These are phyloP conservation scores for Pseudeuparius sepicola DNA, from an alignment of 2,888 invertebrate genomes.

Conservation along the genomic window DNA sequence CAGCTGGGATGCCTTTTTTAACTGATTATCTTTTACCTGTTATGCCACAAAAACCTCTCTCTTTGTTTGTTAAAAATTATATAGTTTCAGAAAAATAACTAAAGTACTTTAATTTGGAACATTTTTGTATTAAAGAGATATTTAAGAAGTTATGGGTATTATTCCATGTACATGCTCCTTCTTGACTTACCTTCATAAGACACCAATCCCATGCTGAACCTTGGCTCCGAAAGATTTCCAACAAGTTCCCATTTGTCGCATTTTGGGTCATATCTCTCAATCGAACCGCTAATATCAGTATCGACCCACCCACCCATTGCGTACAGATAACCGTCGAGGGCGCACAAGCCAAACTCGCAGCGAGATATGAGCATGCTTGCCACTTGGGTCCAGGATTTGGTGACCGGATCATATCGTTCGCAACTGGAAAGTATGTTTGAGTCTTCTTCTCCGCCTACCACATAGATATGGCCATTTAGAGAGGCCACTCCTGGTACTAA, in stretches of 20 bases:
- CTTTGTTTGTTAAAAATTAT: too few relatives aligned
- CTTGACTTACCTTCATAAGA: slow-evolving; percentile 73
- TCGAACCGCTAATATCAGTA: slow-evolving; percentile 78
- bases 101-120: too few relatives aligned
- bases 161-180: too few relatives aligned
- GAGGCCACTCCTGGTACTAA: slow-evolving; percentile 79
- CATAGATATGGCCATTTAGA: slow-evolving; percentile 76
- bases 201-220: slow-evolving; percentile 88
- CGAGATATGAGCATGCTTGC: slow-evolving; percentile 72
- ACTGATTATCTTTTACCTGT: too few relatives aligned
- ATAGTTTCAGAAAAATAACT: too few relatives aligned
- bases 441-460: slow-evolving; percentile 85
- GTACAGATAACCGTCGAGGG: slow-evolving; percentile 70
- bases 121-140: too few relatives aligned
- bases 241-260: slow-evolving; percentile 67
- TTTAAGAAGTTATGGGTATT: too few relatives aligned
- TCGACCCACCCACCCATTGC: slow-evolving; percentile 93
- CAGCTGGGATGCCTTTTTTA: too few relatives aligned
- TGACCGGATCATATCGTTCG: slow-evolving; percentile 64
- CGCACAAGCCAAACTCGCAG: slow-evolving; percentile 83
- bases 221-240: slow-evolving; percentile 71
- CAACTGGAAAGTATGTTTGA: slow-evolving; percentile 82
- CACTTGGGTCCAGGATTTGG: slow-evolving; percentile 33
- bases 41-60: too few relatives aligned
- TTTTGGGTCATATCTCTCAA: slow-evolving; percentile 79